Base-by-base conservation (phyloP, 2,888 invertebrate genomes). In the Actias luna region DNA sequence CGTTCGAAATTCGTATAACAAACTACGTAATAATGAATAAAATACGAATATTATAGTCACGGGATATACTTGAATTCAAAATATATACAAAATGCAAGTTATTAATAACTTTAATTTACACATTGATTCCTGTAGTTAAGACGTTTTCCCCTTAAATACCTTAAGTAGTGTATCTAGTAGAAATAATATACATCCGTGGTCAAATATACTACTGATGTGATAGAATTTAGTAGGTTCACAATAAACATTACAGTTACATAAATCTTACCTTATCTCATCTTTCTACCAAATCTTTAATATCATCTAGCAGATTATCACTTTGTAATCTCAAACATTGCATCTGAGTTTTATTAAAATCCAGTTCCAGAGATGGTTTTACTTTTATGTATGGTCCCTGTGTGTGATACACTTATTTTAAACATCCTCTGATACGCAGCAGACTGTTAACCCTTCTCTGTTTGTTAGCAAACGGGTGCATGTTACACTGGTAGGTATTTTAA, bases 361-460 rank as follows among this genome's bases (percentile, higher is more conserved):
- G 27, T 27, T 10, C 39, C 22, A 18, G n/a, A n/a, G 42, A 16
- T 7, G 16, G 27, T 62, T 68, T 75, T 70, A 69, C 77, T 80
- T 83, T 82, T 82, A 77, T 79, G 82, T 81, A 78, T 81, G 78
- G 82, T 77, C 83, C 80, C 83, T 79, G 69, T 71, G 69, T 70
- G 70, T 77, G 79, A 71, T 69, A 74, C 78, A 76, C 78, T 78
- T 84, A 81, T 84, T 84, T 76, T 76, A 69, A 79, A 80, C 82
- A 75, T 86, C 85, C 88, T 80, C 76, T 78, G 79, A 80, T 80
- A 84, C 79, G 82, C 88, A 88, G 79, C 79, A 87, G 89, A 88
- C 88, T 89, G 89, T 86, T 88, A 88, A 89, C 89, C 87, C 89
- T 88, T 84, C 81, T 81, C 81, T 81, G 84, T 88, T 85, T 87